Evolutionary conservation across 2,113 vertebrate genomes (phyloP).

Genomic region (Megaptera novaeangliae): DNA sequence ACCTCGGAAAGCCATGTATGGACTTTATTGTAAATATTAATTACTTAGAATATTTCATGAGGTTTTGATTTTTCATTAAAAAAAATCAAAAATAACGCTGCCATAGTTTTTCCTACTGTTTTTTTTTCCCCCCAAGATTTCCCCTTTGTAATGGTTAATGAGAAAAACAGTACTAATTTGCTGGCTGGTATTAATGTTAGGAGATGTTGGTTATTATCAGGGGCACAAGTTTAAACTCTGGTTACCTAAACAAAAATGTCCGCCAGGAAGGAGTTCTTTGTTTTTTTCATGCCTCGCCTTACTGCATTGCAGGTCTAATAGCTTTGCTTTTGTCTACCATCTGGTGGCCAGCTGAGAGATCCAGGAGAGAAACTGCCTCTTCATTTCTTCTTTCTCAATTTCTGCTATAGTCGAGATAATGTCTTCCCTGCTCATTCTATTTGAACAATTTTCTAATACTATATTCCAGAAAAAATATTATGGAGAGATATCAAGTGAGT

Average conservation of each 20-base stretch:
- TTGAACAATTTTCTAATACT: background rate
- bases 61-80: background rate
- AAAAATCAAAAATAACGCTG: background rate
- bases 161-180: background rate
- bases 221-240: background rate
- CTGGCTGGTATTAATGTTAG: background rate
- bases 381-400: background rate
- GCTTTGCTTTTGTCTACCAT: background rate
- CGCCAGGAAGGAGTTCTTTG: background rate
- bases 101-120: background rate
- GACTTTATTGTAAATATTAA: background rate
- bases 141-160: background rate
- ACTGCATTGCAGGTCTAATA: background rate
- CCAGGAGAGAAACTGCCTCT: background rate
- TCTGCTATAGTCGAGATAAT: background rate
- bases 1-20: background rate
- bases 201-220: background rate
- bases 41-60: conserved; percentile 16
- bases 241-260: background rate
- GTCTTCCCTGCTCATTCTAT: background rate
- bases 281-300: background rate
- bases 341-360: background rate
- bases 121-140: background rate
- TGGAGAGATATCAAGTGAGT: background rate
- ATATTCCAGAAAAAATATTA: background rate